phyloP scores from a whole-genome alignment of 1,140 invertebrate genomes.

The Papilio glaucus region DNA sequence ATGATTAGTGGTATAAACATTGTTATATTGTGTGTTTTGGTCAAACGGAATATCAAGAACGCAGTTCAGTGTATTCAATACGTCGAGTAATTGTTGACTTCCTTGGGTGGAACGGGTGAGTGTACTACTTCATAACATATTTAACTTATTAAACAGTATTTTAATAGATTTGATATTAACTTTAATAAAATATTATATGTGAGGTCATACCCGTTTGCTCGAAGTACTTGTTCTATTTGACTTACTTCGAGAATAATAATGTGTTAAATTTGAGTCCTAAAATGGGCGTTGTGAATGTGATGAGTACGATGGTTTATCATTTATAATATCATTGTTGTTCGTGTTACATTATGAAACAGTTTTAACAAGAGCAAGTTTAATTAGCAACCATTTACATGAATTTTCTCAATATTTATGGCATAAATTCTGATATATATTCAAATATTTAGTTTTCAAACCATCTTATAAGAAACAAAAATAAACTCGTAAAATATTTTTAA shows the following conservation, averaged over 20 bases:
- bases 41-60: conserved; percentile 48
- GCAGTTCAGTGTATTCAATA: conserved; percentile 53
- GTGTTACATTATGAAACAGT: neutral
- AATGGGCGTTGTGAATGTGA: conserved; percentile 51
- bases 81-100: conserved; percentile 72
- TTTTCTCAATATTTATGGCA: neutral
- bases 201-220: neutral
- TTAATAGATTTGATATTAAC: neutral
- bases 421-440: neutral
- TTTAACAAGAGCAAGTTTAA: neutral
- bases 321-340: conserved; percentile 37
- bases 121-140: conserved; percentile 66
- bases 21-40: conserved; percentile 54
- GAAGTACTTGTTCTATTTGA: conserved; percentile 1
- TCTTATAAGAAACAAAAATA: conserved; percentile 20
- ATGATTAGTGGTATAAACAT: conserved; percentile 54
- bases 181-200: conserved; percentile 32
- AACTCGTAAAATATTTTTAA: neutral
- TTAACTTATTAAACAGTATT: conserved; percentile 57
- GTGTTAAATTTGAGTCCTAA: conserved; percentile 40
- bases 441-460: neutral
- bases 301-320: conserved; percentile 52
- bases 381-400: neutral
- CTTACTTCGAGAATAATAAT: conserved; percentile 6
- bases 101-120: conserved; percentile 77